Conservation (phyloP, 2,888 invertebrate species). For the Ganaspis brasiliensis region DNA sequence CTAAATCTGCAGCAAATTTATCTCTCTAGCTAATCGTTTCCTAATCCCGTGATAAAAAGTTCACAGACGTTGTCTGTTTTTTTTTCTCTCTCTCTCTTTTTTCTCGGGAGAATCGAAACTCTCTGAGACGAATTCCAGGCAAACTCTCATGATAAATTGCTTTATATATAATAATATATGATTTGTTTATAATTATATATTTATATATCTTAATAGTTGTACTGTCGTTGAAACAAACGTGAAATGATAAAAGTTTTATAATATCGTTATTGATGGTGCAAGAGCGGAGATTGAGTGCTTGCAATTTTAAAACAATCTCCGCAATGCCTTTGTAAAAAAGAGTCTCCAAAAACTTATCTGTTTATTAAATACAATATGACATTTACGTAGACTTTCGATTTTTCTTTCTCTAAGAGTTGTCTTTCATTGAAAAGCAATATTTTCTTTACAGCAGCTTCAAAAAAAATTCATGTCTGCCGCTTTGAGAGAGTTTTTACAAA, state of each 20-base stretch:
- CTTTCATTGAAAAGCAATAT: constrained; percentile 22
- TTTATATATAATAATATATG: constrained; percentile 22
- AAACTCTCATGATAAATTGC: constrained; percentile 21
- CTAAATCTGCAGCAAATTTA: constrained; percentile 20
- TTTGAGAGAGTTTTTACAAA: background rate
- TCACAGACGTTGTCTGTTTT: background rate
- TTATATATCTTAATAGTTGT: constrained; percentile 20
- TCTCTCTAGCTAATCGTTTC: background rate
- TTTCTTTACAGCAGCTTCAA: background rate
- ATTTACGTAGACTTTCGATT: constrained; percentile 6
- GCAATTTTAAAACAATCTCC: constrained; percentile 4
- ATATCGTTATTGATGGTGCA: constrained; percentile 19
- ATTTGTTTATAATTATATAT: constrained; percentile 22
- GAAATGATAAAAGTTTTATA: background rate
- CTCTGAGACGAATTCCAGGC: background rate
- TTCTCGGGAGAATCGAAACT: background rate
- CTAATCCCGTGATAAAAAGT: background rate
- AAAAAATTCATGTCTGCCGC: constrained; percentile 29
- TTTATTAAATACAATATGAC: constrained; percentile 20
- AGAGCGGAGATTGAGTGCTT: background rate
- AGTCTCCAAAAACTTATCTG: background rate
- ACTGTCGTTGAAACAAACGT: constrained; percentile 23
- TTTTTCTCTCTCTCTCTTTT: background rate
- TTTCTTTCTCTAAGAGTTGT: constrained; percentile 6
- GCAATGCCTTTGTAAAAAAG: constrained; percentile 3